Evolutionary conservation across 2,888 invertebrate genomes (phyloP).

Genomic region (Alsophila aescularia): DNA sequence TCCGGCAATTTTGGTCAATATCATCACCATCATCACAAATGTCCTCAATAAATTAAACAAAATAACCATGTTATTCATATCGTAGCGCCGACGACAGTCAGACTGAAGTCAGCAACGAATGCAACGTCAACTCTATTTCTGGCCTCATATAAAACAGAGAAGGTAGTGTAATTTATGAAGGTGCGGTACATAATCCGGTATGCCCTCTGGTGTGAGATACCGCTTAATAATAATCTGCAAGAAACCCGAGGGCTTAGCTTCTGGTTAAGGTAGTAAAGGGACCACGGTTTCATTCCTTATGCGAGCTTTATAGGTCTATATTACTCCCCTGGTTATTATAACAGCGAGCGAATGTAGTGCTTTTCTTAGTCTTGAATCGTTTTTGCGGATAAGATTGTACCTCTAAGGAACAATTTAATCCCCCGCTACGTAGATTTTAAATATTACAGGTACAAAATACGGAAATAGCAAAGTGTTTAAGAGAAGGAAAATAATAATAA

Average conservation of each 20-base stretch:
- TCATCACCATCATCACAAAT: no score
- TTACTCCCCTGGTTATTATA: conserved; percentile 22
- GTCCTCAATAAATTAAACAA: no score
- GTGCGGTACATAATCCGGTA: conserved; percentile 17
- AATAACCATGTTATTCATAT: no score
- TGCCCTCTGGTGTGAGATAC: conserved; percentile 16
- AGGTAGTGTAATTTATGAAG: conserved; percentile 11
- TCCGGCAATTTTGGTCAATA: no score
- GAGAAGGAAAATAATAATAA: no score
- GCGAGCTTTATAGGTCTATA: conserved; percentile 23
- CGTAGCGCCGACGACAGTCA: no score
- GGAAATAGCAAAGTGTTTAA: no score
- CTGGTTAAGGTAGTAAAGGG: conserved; percentile 26
- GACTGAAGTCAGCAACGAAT: no score
- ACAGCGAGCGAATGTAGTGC: conserved; percentile 6
- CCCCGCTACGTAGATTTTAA: no score
- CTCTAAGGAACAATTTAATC: no score
- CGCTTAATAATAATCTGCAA: conserved; percentile 16
- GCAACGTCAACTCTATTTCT: neutral
- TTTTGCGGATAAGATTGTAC: neutral
- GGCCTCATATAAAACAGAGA: neutral
- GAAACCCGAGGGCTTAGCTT: conserved; percentile 23
- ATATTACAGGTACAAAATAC: no score
- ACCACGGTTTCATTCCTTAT: conserved; percentile 23
- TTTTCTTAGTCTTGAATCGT: conserved; percentile 5